phyloP scores from a whole-genome alignment of 2,888 invertebrate genomes.

The Neria commutata region DNA sequence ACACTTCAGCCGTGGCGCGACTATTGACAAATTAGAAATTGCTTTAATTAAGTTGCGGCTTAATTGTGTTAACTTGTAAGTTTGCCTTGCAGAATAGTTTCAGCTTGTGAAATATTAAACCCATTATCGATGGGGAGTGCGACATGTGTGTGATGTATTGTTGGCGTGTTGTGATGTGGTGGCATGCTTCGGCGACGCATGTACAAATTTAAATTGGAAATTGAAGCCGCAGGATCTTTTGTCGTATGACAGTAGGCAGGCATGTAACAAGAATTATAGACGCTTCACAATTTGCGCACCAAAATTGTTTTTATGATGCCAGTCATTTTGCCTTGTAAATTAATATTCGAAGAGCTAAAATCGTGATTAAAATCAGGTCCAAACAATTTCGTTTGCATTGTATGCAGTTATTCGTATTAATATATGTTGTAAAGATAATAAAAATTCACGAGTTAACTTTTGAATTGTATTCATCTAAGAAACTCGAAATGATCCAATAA shows the following conservation, averaged over 20 bases:
- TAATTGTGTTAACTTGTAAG: slow-evolving; percentile 18
- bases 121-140: slow-evolving; percentile 42
- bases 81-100: neutral
- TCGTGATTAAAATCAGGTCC: too few relatives aligned
- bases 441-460: too few relatives aligned
- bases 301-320: too few relatives aligned
- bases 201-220: neutral
- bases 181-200: too few relatives aligned
- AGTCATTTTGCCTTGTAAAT: too few relatives aligned
- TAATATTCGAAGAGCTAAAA: too few relatives aligned
- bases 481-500: too few relatives aligned
- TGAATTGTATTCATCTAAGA: too few relatives aligned
- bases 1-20: slow-evolving; percentile 10
- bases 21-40: slow-evolving; percentile 2
- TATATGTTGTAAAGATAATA: too few relatives aligned
- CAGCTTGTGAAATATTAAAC: slow-evolving; percentile 36
- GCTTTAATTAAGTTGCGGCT: slow-evolving; percentile 1
- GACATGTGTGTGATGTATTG: neutral
- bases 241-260: neutral
- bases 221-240: neutral
- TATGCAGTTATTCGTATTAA: too few relatives aligned
- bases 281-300: too few relatives aligned
- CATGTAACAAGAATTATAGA: neutral
- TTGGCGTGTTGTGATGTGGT: neutral
- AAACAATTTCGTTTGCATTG: too few relatives aligned